phyloP scores from a whole-genome alignment of 2,113 vertebrate species.

The Xerus inauris region DNA sequence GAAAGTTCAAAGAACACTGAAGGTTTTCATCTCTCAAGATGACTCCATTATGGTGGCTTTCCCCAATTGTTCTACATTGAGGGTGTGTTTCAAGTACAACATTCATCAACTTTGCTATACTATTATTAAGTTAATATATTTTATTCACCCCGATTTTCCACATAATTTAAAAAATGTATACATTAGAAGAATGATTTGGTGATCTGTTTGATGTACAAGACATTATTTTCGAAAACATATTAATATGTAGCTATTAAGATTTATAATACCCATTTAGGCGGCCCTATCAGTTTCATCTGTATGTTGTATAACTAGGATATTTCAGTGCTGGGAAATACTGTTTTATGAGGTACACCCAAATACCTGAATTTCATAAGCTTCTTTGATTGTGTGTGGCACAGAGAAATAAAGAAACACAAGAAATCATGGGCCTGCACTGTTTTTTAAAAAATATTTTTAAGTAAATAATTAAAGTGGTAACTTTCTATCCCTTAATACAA shows the following conservation, averaged over 20 bases:
- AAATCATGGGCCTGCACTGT: not conserved
- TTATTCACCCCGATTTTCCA: not conserved
- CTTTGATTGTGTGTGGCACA: not conserved
- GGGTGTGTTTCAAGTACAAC: not conserved
- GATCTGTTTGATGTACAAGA: not conserved
- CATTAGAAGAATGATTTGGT: not conserved
- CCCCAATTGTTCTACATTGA: not conserved
- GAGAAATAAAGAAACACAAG: not conserved
- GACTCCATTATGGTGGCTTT: not conserved
- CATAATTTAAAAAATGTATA: not conserved
- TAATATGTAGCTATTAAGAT: not conserved
- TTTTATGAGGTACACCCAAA: not conserved
- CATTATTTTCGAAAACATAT: not conserved
- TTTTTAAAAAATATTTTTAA: not conserved
- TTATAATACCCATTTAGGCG: not conserved
- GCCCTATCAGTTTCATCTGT: not conserved
- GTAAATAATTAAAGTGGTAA: not conserved
- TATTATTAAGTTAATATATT: not conserved
- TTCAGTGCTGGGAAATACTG: not conserved
- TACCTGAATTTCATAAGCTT: not conserved
- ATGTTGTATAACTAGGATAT: not conserved
- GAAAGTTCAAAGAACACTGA: not conserved
- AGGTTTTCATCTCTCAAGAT: not conserved
- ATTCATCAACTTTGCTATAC: not conserved
- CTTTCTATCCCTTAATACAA: not conserved